Percentiles rank a stretch among this genome's conserved stretches.
Evolutionary conservation across 2,797 vertebrate species (phyloP).

Genomic region (Syncerus caffer): DNA sequence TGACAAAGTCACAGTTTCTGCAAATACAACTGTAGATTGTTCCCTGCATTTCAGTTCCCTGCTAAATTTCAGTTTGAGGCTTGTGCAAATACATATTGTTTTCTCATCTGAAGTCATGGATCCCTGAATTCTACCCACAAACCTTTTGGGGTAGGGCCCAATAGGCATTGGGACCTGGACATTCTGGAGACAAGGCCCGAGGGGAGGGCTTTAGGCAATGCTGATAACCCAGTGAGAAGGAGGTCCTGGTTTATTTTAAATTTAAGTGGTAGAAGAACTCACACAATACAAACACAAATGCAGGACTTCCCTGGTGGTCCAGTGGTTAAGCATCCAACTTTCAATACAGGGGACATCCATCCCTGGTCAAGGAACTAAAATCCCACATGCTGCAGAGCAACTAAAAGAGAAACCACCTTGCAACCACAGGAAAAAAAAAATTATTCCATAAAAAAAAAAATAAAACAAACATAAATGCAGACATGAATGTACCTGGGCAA

Average conservation of each 20-base stretch:
- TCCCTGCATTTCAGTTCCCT: neutral
- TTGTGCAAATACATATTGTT: neutral
- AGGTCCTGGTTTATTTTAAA: neutral
- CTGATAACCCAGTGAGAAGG: neutral
- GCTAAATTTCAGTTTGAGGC: neutral
- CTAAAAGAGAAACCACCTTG: neutral
- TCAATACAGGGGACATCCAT: neutral
- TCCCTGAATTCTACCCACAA: neutral
- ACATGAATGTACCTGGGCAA: neutral
- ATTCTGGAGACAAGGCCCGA: neutral
- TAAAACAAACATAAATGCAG: neutral
- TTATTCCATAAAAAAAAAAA: neutral
- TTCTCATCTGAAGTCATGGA: neutral
- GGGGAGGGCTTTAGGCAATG: neutral
- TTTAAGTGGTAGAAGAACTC: neutral
- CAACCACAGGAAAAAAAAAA: neutral
- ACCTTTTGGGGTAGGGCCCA: neutral
- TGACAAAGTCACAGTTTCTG: neutral
- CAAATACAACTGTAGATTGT: neutral
- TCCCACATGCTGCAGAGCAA: neutral
- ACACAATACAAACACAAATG: neutral
- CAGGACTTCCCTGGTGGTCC: neutral
- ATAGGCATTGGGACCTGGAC: neutral
- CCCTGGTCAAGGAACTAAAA: neutral
- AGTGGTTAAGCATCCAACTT: neutral